Base-by-base conservation (phyloP, 2,888 invertebrate genomes). In the Marronus borbonicus region DNA sequence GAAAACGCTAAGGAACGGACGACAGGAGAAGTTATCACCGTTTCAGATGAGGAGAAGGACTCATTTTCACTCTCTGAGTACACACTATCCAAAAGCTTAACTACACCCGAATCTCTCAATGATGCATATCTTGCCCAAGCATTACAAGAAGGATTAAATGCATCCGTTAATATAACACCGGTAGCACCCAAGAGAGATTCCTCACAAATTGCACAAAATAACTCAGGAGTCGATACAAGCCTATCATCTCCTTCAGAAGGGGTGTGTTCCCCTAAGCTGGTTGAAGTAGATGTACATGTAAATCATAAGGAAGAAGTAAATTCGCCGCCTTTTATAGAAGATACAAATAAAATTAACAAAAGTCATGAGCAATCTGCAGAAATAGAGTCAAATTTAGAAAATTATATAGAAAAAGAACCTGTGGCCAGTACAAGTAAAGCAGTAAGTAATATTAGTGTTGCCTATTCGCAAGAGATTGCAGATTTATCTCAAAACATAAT, bases 401-500 rank as follows among this genome's bases (percentile, higher is more conserved):
- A 12, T 44, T 44, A 12, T 44, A 44, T 44, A 12, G 44, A 44
- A 44, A 44, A 44, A 20, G 55, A 58, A 58, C 55, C 55, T 58
- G 55, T 58, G n/a, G 55, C 55, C 20, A 58, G 55, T 20, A 58
- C 55, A 58, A 58, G 55, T 58, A 58, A 3, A 58, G 55, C 55
- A 58, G 20, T 5, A 58, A 20, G 4, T 10, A 10, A 58, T 58
- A 8, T 58, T 58, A 4, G 8, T 8, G 20, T 20, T 20, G 20
- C 8, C 1, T 20, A 58, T 58, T 58, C 55, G 8, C 17, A 20
- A 44, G 44, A 44, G 8, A 44, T 12, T 2, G 44, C 44, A 12
- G 12, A 28, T 66, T 44, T 39, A 39, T 17, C 39, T n/a, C 36
- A 52, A 52, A 52, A 55, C 12, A 10, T 31, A 5, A 50, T 28